Percentiles rank a stretch among this genome's conserved stretches.
Evolutionary conservation across 2,797 vertebrate species (phyloP).

Genomic region (Florisuga fusca): DNA sequence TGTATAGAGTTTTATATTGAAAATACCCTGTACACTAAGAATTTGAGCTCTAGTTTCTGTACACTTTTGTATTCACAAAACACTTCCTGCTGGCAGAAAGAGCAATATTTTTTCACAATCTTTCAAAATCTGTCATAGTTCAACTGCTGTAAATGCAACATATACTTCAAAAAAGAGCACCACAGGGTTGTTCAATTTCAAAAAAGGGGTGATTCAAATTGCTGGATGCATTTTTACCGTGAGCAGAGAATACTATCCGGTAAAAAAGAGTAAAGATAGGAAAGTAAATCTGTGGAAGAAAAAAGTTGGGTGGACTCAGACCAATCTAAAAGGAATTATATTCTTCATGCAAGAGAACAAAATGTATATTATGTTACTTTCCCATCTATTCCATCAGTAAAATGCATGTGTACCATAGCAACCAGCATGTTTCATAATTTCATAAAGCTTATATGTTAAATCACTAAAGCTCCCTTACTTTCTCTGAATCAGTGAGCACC

Average conservation of each 20-base stretch:
- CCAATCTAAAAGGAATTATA: background rate
- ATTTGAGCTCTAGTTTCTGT: background rate
- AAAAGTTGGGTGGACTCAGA: background rate
- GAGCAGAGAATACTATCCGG: background rate
- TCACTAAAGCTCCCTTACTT: conserved; percentile 56
- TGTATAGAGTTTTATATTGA: background rate
- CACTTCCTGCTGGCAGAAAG: conserved; percentile 12
- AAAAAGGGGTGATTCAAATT: background rate
- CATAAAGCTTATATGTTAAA: conserved; percentile 9
- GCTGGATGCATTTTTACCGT: background rate
- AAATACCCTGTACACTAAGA: background rate
- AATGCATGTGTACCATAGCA: background rate
- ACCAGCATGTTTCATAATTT: background rate
- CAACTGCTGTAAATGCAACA: background rate
- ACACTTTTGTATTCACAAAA: background rate
- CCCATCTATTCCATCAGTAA: background rate
- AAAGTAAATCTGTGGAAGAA: background rate
- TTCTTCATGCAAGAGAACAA: background rate
- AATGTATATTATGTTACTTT: background rate
- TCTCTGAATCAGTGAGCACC: conserved; percentile 33
- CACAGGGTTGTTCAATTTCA: background rate
- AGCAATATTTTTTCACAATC: conserved; percentile 15
- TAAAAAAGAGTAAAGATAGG: background rate
- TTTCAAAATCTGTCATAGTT: conserved; percentile 36
- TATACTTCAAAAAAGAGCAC: background rate